These are phyloP conservation scores for Saguinus imperator DNA, from an alignment of 2,113 vertebrate species.

Conservation along the genomic window DNA sequence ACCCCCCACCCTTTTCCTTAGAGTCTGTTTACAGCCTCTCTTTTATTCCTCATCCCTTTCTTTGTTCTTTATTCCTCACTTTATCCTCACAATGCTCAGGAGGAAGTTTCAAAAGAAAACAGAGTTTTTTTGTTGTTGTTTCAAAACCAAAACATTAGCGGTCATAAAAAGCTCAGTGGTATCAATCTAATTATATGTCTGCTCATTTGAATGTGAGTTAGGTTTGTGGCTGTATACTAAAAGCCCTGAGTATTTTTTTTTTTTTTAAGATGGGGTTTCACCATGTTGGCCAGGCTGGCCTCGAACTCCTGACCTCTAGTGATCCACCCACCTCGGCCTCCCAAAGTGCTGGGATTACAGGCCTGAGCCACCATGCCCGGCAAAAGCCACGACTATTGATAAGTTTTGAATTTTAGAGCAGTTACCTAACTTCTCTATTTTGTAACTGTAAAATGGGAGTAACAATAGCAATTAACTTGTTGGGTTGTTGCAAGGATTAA, in stretches of 20 bases:
- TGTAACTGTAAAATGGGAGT: not conserved
- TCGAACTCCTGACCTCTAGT: too few species aligned
- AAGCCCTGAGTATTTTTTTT: not conserved
- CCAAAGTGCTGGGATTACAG: too few species aligned
- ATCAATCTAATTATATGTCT: not conserved
- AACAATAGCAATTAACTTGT: not conserved
- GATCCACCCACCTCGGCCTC: too few species aligned
- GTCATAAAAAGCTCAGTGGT: not conserved
- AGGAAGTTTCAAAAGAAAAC: conserved; percentile 24
- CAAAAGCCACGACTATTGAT: not conserved
- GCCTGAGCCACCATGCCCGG: too few species aligned
- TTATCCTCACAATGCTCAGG: not conserved
- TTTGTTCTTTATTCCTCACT: not conserved
- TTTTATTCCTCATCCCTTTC: not conserved
- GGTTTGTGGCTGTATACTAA: not conserved
- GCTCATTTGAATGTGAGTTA: not conserved
- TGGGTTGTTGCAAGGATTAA: not conserved
- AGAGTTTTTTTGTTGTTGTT: not conserved
- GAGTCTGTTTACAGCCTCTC: not conserved
- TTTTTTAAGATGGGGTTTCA: too few species aligned
- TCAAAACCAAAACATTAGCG: not conserved
- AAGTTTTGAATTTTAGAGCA: not conserved
- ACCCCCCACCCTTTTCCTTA: not conserved
- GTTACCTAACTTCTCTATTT: not conserved
- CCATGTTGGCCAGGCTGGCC: too few species aligned